These are phyloP conservation scores for Takifugu rubripes DNA, from an alignment of 2,797 vertebrate genomes.

Conservation along the genomic window DNA sequence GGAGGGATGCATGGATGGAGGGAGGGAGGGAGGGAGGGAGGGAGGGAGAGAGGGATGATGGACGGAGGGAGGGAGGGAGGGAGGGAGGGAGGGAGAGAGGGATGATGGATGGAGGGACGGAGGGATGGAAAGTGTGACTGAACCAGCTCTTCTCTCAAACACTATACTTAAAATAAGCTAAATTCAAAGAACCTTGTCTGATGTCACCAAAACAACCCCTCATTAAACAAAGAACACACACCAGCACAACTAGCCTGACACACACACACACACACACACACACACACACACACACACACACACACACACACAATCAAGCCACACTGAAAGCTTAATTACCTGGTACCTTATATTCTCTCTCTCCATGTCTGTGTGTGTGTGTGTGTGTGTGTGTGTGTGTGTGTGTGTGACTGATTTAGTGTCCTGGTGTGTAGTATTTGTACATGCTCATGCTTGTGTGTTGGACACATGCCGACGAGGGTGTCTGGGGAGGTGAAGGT, in stretches of 20 bases:
- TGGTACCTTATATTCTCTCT: too few relatives aligned
- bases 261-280: conserved; percentile 9
- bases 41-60: not conserved
- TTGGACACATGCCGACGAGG: conserved; percentile 11
- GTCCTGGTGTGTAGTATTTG: conserved; percentile 9
- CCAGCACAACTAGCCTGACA: not conserved
- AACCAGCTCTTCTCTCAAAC: conserved; percentile 42
- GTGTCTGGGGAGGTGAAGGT: conserved; percentile 67
- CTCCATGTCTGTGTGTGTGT: conserved; percentile 1
- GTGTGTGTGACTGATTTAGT: not conserved
- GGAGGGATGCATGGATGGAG: not conserved
- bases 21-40: not conserved
- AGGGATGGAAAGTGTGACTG: conserved; percentile 25
- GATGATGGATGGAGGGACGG: not conserved
- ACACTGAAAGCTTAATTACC: too few relatives aligned
- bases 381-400: conserved; percentile 13
- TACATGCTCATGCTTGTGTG: conserved; percentile 2
- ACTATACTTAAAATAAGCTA: conserved; percentile 9
- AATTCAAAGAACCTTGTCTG: conserved; percentile 12
- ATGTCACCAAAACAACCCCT: too few relatives aligned
- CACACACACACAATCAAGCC: conserved; percentile 3
- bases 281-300: conserved; percentile 14
- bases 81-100: not conserved
- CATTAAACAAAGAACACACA: not conserved
- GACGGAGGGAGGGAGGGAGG: not conserved